phyloP scores from a whole-genome alignment of 2,797 vertebrate species.

The Ispidina picta region DNA sequence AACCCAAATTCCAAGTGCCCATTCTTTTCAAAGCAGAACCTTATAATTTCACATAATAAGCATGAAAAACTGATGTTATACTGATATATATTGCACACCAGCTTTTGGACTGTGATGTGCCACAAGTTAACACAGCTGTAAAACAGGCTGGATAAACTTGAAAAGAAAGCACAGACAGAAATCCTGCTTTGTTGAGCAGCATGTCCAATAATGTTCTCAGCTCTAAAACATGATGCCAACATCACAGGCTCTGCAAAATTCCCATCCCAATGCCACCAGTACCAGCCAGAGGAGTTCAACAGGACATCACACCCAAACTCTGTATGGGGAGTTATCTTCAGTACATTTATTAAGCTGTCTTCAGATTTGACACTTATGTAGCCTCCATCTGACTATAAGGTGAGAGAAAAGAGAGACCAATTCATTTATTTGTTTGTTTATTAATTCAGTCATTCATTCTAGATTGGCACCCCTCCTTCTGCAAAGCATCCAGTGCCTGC shows the following conservation, averaged over 20 bases:
- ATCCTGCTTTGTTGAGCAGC: background rate
- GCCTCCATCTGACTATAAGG: background rate
- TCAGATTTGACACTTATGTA: background rate
- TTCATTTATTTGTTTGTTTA: background rate
- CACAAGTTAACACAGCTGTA: constrained; percentile 12
- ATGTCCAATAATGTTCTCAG: constrained; percentile 16
- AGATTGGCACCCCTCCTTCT: background rate
- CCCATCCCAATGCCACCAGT: background rate
- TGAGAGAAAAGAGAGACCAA: background rate
- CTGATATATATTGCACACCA: background rate
- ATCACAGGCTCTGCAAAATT: background rate
- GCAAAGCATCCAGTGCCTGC: background rate
- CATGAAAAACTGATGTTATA: background rate
- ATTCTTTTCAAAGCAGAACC: background rate
- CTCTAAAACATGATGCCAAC: background rate
- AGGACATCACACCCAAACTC: background rate
- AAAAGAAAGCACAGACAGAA: constrained; percentile 22
- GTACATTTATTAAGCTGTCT: background rate
- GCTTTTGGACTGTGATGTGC: background rate
- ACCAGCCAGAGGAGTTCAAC: background rate
- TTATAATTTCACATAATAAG: background rate
- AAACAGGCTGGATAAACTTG: constrained; percentile 6
- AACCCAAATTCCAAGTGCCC: background rate
- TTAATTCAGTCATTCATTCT: background rate
- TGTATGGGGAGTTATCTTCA: background rate